Conservation (phyloP, 2,113 vertebrate species). For the Piprites chloris region DNA sequence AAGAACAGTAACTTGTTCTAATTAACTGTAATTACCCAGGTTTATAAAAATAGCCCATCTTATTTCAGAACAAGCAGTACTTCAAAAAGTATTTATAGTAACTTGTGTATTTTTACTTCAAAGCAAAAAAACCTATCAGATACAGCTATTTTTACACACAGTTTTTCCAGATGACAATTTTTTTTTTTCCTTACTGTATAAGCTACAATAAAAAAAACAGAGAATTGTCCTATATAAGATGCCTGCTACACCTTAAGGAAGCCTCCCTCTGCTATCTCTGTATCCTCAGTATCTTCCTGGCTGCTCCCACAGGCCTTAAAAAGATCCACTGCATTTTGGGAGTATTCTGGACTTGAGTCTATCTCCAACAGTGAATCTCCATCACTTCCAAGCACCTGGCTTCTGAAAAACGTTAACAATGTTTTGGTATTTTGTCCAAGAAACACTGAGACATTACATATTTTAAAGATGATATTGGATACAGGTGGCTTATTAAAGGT, state of each 20-base stretch:
- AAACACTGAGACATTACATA: not conserved
- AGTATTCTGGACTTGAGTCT: constrained; percentile 77
- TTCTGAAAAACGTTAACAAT: constrained; percentile 73
- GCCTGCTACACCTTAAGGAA: constrained; percentile 62
- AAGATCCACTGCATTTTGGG: constrained; percentile 66
- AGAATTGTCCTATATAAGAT: constrained; percentile 23
- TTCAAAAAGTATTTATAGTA: not conserved
- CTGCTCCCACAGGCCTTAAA: constrained; percentile 72
- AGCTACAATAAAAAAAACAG: not conserved
- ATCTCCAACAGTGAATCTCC: constrained; percentile 76
- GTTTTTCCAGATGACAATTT: not conserved
- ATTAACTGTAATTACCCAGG: not conserved
- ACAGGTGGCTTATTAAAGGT: not conserved
- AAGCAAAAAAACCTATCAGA: not conserved
- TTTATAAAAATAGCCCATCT: not conserved
- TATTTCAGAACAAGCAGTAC: not conserved
- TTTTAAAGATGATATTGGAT: not conserved
- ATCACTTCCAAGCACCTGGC: constrained; percentile 78
- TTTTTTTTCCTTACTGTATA: not conserved
- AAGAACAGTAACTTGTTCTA: not conserved
- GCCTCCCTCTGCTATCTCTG: constrained; percentile 71
- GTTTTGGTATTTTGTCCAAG: constrained; percentile 45
- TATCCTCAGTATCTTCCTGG: constrained; percentile 69
- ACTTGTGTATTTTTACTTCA: not conserved
- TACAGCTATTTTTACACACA: not conserved